Conservation (phyloP, 2,113 vertebrate genomes). For the Pavo muticus region DNA sequence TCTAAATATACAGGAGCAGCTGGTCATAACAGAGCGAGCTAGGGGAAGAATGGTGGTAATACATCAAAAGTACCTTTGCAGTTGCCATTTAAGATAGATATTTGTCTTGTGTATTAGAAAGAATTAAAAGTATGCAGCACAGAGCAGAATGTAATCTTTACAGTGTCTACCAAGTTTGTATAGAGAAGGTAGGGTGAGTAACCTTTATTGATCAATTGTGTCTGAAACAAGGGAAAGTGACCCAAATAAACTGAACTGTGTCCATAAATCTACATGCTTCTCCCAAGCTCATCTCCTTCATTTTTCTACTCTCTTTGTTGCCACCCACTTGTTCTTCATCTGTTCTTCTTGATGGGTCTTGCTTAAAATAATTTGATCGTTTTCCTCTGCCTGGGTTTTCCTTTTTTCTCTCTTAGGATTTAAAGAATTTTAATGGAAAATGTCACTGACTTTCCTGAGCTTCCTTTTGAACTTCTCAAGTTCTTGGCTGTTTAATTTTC, state of each 20-base stretch:
- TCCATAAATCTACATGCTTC: slow-evolving; percentile 18
- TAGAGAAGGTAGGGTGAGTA: not conserved
- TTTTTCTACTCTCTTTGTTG: not conserved
- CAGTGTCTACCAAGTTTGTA: not conserved
- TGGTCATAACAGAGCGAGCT: not conserved
- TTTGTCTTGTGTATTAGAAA: not conserved
- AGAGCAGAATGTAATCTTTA: not conserved
- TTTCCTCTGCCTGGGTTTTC: not conserved
- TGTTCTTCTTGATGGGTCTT: not conserved
- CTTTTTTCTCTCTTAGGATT: not conserved
- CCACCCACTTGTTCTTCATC: not conserved
- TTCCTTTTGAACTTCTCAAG: not conserved
- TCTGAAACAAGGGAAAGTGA: not conserved
- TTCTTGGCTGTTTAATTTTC: not conserved
- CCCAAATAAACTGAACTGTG: not conserved
- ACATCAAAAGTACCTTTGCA: slow-evolving; percentile 18
- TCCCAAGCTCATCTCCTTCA: not conserved
- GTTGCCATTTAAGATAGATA: not conserved
- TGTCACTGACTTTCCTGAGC: not conserved
- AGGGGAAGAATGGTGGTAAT: not conserved
- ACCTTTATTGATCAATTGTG: not conserved
- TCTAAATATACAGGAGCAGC: not conserved
- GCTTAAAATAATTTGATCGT: not conserved
- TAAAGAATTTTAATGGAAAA: slow-evolving; percentile 23
- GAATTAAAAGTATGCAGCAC: not conserved